Percentiles rank a stretch among this genome's conserved stretches.
Evolutionary conservation across 2,113 vertebrate genomes (phyloP).

Genomic region (Gallinago undulata): DNA sequence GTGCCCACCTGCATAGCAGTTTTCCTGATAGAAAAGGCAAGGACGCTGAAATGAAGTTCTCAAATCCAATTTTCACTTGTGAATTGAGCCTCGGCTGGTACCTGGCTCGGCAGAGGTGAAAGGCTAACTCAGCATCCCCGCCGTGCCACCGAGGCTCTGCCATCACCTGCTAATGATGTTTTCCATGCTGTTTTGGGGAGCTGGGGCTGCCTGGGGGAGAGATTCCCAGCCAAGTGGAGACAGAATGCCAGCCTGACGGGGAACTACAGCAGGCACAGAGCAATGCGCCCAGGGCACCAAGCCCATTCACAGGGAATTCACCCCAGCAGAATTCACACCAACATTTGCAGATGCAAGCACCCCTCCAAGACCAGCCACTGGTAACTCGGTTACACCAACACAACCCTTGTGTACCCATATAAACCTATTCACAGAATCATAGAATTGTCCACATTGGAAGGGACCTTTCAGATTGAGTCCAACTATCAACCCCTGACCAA

Average conservation of each 20-base stretch:
- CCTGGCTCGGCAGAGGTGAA: neutral
- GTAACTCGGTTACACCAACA: neutral
- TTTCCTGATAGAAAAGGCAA: neutral
- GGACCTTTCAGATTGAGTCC: too few species aligned
- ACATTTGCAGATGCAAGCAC: neutral
- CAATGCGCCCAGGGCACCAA: neutral
- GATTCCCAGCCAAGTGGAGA: neutral
- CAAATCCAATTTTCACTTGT: neutral
- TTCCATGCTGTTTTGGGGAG: neutral
- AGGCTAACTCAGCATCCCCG: neutral
- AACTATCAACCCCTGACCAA: too few species aligned
- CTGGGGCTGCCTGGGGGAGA: neutral
- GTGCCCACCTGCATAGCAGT: neutral
- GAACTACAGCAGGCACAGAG: neutral
- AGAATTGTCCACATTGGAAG: too few species aligned
- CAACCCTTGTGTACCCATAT: neutral
- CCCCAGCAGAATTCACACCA: neutral
- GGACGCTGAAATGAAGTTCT: neutral
- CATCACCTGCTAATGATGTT: slow-evolving; percentile 4
- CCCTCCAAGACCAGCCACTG: neutral
- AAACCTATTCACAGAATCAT: neutral
- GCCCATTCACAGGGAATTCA: accelerated
- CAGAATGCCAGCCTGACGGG: neutral
- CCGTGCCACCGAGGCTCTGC: neutral
- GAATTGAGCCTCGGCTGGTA: neutral